These are phyloP conservation scores for Diadegma fenestrale DNA, from an alignment of 2,888 invertebrate genomes.

Conservation along the genomic window DNA sequence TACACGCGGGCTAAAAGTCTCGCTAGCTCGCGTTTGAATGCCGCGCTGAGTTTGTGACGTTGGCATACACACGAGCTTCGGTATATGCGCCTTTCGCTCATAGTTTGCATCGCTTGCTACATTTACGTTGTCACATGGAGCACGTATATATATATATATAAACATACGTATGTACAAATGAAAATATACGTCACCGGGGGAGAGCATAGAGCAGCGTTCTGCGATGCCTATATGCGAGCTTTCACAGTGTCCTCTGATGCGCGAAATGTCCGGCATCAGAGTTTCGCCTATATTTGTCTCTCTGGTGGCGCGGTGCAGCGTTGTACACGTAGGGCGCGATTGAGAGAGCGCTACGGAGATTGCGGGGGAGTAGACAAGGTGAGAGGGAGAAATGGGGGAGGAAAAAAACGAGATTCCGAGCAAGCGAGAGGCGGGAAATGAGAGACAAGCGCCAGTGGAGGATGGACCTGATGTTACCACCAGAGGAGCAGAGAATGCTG, in stretches of 20 bases:
- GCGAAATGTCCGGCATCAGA: slow-evolving; percentile 67
- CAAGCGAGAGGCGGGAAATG: slow-evolving; percentile 71
- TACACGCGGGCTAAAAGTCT: slow-evolving; percentile 47
- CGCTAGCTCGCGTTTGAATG: slow-evolving; percentile 72
- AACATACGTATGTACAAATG: slow-evolving; percentile 1
- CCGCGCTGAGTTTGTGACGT: slow-evolving; percentile 67
- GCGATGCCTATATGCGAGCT: slow-evolving; percentile 49
- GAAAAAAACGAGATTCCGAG: slow-evolving; percentile 62
- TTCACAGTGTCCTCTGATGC: slow-evolving; percentile 51
- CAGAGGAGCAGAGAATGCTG: slow-evolving; percentile 53
- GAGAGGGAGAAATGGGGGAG: slow-evolving; percentile 41
- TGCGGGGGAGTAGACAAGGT: slow-evolving; percentile 35
- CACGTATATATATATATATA: not conserved
- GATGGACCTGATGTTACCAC: slow-evolving; percentile 44
- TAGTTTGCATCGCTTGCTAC: slow-evolving; percentile 50
- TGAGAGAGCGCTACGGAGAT: slow-evolving; percentile 73
- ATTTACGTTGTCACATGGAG: slow-evolving; percentile 9
- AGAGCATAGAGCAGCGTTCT: slow-evolving; percentile 28
- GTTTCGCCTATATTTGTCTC: slow-evolving; percentile 62
- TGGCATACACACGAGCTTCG: not conserved
- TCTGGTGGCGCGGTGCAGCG: slow-evolving; percentile 50
- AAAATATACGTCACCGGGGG: slow-evolving; percentile 16
- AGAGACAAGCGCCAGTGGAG: slow-evolving; percentile 65
- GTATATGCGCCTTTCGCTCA: slow-evolving; percentile 36
- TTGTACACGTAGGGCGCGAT: slow-evolving; percentile 70